Percentiles rank a stretch among this genome's conserved stretches.
Evolutionary conservation across 2,888 invertebrate genomes (phyloP).

Genomic region (Chaetogeoica ovagalla): DNA sequence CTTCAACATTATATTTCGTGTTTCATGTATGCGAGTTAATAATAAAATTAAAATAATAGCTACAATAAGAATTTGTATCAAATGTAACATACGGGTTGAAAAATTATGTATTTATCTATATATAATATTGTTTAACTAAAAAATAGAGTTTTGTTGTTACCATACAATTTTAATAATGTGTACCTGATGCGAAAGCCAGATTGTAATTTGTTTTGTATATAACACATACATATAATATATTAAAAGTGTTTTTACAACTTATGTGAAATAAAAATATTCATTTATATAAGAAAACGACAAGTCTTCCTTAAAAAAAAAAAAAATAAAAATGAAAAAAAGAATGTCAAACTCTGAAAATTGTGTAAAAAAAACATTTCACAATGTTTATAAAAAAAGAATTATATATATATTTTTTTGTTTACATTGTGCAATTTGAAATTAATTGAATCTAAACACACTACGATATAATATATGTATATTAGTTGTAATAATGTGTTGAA

Average conservation of each 20-base stretch:
- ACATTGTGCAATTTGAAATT: conserved; percentile 16
- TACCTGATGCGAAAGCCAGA: conserved; percentile 42
- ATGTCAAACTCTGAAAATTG: not conserved
- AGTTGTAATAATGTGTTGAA: conserved; percentile 6
- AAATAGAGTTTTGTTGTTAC: conserved; percentile 31
- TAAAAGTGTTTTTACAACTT: conserved; percentile 1
- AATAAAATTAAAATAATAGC: not conserved
- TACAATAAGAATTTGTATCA: conserved; percentile 17
- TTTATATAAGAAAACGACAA: conserved; percentile 1
- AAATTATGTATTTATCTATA: conserved; percentile 20
- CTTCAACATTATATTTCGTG: not conserved
- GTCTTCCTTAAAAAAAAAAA: conserved; percentile 26
- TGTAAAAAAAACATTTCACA: not conserved
- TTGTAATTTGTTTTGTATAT: conserved; percentile 21
- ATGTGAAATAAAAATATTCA: conserved; percentile 6
- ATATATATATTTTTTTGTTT: not conserved
- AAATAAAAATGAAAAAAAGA: too few relatives aligned
- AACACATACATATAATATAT: not conserved
- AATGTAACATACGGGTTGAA: not conserved
- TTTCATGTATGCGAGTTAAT: conserved; percentile 26
- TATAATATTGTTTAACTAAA: conserved; percentile 21
- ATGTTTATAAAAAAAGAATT: not conserved
- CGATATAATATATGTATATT: conserved; percentile 5
- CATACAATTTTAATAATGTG: conserved; percentile 21
- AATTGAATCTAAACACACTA: conserved; percentile 8